phyloP scores from a whole-genome alignment of 2,113 vertebrate species.

The Ia io region DNA sequence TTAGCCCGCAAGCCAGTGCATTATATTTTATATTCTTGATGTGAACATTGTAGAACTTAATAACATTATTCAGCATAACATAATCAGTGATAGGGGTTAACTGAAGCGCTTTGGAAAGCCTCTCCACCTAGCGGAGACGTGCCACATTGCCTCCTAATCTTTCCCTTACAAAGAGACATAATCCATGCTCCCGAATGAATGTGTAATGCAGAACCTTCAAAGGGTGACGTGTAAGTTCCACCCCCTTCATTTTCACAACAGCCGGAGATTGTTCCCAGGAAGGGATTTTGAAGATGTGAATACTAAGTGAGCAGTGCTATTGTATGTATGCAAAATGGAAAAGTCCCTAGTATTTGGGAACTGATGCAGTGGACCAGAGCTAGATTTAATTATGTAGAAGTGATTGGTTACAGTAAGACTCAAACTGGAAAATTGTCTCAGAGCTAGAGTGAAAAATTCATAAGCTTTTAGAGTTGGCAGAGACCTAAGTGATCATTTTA shows the following conservation, averaged over 20 bases:
- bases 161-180: neutral
- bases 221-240: neutral
- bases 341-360: constrained; percentile 32
- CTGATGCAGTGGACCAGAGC: constrained; percentile 1
- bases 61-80: neutral
- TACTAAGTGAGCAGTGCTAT: neutral
- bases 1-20: neutral
- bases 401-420: constrained; percentile 51
- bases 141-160: neutral
- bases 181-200: neutral
- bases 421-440: constrained; percentile 44
- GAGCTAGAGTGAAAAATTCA: constrained; percentile 45
- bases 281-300: constrained; percentile 16
- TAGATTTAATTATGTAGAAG: constrained; percentile 62
- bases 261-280: constrained; percentile 12
- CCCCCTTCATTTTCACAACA: constrained; percentile 41
- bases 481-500: neutral
- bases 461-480: constrained; percentile 25
- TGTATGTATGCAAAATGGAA: neutral
- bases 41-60: neutral
- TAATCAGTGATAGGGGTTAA: neutral
- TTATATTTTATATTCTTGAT: neutral
- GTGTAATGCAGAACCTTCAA: neutral
- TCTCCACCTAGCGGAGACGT: neutral
- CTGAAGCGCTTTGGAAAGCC: neutral